Percentiles rank a stretch among this genome's conserved stretches.
Evolutionary conservation across 2,888 invertebrate species (phyloP).

Genomic region (Siphlonurus alternatus): DNA sequence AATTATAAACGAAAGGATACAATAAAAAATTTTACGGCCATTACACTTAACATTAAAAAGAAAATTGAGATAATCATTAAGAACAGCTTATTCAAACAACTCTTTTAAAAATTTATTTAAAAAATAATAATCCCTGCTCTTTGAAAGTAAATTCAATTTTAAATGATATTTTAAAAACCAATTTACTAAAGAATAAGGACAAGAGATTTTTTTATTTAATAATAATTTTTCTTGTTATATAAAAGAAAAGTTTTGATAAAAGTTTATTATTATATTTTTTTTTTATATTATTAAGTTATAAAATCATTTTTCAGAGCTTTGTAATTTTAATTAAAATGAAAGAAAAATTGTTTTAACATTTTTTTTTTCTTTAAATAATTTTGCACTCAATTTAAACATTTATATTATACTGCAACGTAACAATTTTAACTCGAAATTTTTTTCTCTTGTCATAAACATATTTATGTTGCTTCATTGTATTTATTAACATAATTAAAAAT

Average conservation of each 20-base stretch:
- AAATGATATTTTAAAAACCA: conserved; percentile 1
- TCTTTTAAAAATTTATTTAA: background rate
- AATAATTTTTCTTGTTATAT: background rate
- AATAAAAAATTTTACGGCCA: background rate
- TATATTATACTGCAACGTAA: too few relatives aligned
- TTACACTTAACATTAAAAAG: background rate
- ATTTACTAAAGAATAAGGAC: background rate
- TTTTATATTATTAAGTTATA: background rate
- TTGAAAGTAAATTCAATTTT: background rate
- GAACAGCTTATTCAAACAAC: background rate
- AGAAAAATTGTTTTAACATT: too few relatives aligned
- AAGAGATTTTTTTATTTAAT: background rate
- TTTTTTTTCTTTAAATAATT: too few relatives aligned
- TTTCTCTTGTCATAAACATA: too few relatives aligned
- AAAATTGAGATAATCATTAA: background rate
- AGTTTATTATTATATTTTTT: background rate
- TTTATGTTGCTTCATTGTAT: too few relatives aligned
- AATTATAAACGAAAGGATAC: background rate
- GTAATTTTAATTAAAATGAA: background rate
- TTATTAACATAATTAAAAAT: too few relatives aligned
- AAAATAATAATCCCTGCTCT: background rate
- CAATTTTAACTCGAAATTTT: too few relatives aligned
- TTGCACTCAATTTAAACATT: too few relatives aligned
- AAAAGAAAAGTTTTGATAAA: background rate
- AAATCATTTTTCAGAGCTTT: background rate